A percentile compares a stretch with the other conserved stretches of the same genome.
phyloP scores from a whole-genome alignment of 1,140 invertebrate genomes.

The Drosophila subpulchrella region DNA sequence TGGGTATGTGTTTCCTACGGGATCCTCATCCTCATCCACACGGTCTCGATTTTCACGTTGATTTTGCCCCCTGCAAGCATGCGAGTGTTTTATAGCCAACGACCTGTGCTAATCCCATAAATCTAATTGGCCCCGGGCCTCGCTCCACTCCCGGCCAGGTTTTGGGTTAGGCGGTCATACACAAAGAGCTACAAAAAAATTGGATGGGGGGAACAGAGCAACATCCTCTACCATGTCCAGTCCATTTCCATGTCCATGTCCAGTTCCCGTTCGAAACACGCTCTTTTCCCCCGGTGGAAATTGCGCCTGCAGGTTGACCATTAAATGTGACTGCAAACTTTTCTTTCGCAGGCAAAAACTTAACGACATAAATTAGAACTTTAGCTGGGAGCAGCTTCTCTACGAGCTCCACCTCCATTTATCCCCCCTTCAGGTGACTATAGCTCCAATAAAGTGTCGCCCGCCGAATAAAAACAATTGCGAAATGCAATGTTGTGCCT shows the following conservation, averaged over 20 bases:
- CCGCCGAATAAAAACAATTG: conserved; percentile 55
- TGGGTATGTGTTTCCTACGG: conserved; percentile 8
- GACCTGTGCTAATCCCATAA: conserved; percentile 75
- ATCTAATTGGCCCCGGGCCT: conserved; percentile 66
- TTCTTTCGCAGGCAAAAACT: conserved; percentile 40
- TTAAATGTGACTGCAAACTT: conserved; percentile 61
- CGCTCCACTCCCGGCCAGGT: conserved; percentile 36
- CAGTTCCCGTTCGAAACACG: conserved; percentile 17
- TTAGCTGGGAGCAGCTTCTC: conserved; percentile 18
- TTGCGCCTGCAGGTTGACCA: conserved; percentile 39
- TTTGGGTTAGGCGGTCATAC: conserved; percentile 72
- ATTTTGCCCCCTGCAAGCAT: conserved; percentile 40
- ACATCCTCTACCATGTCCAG: conserved; percentile 17
- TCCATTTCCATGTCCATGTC: conserved; percentile 36
- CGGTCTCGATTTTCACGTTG: conserved; percentile 36
- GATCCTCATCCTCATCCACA: conserved; percentile 10
- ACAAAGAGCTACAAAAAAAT: conserved; percentile 1
- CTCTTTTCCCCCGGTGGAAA: conserved; percentile 6
- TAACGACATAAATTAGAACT: conserved; percentile 74
- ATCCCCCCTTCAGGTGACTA: conserved; percentile 24
- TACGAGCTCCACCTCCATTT: background rate
- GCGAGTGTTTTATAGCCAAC: conserved; percentile 58
- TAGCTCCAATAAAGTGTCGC: conserved; percentile 11
- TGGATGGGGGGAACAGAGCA: conserved; percentile 9
- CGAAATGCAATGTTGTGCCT: conserved; percentile 50